These are phyloP conservation scores for Macrosteles quadrilineatus DNA, from an alignment of 1,140 invertebrate species.

Conservation along the genomic window DNA sequence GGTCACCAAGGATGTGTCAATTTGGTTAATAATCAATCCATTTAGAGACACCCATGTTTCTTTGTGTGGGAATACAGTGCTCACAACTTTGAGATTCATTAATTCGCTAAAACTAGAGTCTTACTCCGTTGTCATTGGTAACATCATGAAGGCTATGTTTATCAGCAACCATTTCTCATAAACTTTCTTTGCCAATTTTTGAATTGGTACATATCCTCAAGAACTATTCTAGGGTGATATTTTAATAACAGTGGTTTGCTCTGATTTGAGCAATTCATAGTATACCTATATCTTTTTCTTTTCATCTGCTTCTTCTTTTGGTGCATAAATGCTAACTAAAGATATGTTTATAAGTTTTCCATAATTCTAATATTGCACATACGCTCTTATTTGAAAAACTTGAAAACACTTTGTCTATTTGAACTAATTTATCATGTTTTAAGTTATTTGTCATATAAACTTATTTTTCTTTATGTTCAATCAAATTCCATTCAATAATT, in stretches of 20 bases:
- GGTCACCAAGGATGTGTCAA: conserved; percentile 35
- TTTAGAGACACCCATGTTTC: conserved; percentile 37
- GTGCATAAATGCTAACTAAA: conserved; percentile 29
- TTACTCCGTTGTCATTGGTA: conserved; percentile 38
- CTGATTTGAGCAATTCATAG: conserved; percentile 32
- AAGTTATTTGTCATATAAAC: too few species aligned
- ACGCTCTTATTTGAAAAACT: too few species aligned
- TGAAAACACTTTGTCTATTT: too few species aligned
- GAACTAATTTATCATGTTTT: too few species aligned
- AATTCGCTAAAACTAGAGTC: conserved; percentile 35
- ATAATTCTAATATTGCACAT: conserved; percentile 32
- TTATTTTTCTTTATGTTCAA: too few species aligned
- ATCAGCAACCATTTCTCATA: conserved; percentile 38
- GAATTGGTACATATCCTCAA: conserved; percentile 36
- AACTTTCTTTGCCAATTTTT: conserved; percentile 31
- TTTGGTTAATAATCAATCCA: conserved; percentile 35
- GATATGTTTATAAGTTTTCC: conserved; percentile 31
- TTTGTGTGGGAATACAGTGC: conserved; percentile 35
- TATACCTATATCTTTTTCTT: conserved; percentile 34
- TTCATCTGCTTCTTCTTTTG: conserved; percentile 34
- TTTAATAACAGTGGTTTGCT: conserved; percentile 15
- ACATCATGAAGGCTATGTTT: conserved; percentile 45
- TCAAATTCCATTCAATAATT: too few species aligned
- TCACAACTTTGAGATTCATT: conserved; percentile 38
- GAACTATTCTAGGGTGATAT: conserved; percentile 33